phyloP scores from a whole-genome alignment of 2,888 invertebrate species.

The Apamea epomidion region DNA sequence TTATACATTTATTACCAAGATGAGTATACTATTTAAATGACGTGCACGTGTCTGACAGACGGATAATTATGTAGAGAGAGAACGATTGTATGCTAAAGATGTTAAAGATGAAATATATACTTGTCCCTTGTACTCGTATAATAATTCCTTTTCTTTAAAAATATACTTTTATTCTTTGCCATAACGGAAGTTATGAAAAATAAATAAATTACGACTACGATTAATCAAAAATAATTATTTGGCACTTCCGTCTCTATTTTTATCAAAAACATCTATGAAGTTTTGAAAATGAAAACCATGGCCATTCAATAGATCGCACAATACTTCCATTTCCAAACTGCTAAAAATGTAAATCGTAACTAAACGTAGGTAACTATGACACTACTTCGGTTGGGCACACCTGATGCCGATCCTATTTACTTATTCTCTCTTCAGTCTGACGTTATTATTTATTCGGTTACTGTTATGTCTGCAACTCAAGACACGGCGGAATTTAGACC shows the following conservation, averaged over 20 bases:
- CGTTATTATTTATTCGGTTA: slow-evolving; percentile 3
- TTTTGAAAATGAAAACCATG: neutral
- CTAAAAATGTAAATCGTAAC: slow-evolving; percentile 4
- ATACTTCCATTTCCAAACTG: neutral
- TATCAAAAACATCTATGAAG: neutral
- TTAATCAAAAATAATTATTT: neutral
- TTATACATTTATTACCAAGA: slow-evolving; percentile 60
- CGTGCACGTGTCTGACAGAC: slow-evolving; percentile 21
- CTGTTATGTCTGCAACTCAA: neutral
- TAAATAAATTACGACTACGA: neutral
- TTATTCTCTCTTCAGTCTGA: neutral
- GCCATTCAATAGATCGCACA: neutral
- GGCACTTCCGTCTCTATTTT: neutral
- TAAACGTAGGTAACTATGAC: neutral
- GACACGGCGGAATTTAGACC: neutral
- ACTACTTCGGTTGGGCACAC: neutral
- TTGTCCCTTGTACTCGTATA: neutral
- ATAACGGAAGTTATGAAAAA: neutral
- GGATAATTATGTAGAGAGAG: slow-evolving; percentile 3
- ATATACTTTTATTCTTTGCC: no score
- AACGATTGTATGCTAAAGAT: slow-evolving; percentile 5
- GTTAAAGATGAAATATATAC: neutral
- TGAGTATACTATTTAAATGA: slow-evolving; percentile 61
- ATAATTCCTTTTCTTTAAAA: neutral
- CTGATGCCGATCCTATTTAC: slow-evolving; percentile 12